Evolutionary conservation across 2,888 invertebrate species (phyloP), one percentile per base, ranked within the genome.

Genomic region (Eretmocerus hayati): DNA sequence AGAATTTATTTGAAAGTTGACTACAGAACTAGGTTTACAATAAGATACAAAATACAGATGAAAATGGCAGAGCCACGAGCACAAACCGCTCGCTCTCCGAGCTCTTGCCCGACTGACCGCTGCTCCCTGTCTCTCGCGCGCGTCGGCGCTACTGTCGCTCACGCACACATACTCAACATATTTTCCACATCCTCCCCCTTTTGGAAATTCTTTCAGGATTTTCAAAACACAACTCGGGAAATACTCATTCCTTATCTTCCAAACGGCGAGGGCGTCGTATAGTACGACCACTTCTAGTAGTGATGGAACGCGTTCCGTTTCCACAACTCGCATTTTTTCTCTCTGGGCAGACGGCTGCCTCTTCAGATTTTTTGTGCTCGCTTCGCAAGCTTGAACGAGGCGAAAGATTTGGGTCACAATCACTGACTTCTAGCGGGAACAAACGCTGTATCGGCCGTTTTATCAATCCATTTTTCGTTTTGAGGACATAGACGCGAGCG

Each of bases 371-470:
- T 6, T 11, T 26, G 8, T 6, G 26, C 6, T 26, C 6, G 6
- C 11, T 1, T 26, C 26, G 8, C n/a, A n/a, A n/a, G n/a, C n/a
- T n/a, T n/a, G n/a, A n/a, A n/a, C n/a, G n/a, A n/a, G n/a, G n/a
- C n/a, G n/a, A n/a, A n/a, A n/a, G n/a, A n/a, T n/a, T 9, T 9
- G 26, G 11, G 6, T 26, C 26, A 26, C 11, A 9, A 9, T 6
- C 11, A n/a, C n/a, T n/a, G 9, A 56, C 42, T 38, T 58, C 58
- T 15, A 60, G 37, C 0, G 59, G 59, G 26, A 53, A 56, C 3
- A 60, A 6, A 5, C 52, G 31, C n/a, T 59, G 55, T 13, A 59
- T 37, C 0, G 54, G 57, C 4, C 59, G 48, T 15, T 51, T 53
- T 0, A 54, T 37, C 2, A 21, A 2, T 3, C 55, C 59, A 2